phyloP scores from a whole-genome alignment of 2,113 vertebrate species.

The Corapipo altera region DNA sequence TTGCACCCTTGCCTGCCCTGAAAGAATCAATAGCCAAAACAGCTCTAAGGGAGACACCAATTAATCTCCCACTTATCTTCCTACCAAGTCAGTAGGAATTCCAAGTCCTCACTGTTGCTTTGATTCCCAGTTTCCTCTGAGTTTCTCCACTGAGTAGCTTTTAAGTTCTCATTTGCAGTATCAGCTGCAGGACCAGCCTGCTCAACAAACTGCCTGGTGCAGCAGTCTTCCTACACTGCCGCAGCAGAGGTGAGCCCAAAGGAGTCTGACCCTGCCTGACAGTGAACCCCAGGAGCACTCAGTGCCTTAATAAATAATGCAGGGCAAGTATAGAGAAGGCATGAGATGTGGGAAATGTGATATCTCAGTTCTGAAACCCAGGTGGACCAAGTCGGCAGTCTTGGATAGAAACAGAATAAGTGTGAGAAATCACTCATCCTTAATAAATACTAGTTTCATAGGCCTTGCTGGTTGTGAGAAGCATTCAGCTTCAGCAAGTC shows the following conservation, averaged over 20 bases:
- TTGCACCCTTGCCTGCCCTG: neutral
- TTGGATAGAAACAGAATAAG: conserved; percentile 74
- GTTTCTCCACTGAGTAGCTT: neutral
- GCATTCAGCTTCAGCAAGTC: conserved; percentile 72
- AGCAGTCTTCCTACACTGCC: neutral
- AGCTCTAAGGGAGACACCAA: neutral
- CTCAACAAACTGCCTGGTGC: neutral
- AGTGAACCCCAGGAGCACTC: conserved; percentile 47
- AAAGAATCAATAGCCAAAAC: conserved; percentile 1
- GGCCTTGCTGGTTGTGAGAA: conserved; percentile 66
- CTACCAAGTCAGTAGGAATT: neutral
- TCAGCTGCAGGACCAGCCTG: neutral
- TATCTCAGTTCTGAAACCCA: conserved; percentile 76
- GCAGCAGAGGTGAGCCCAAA: conserved; percentile 21
- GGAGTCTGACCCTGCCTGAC: conserved; percentile 42
- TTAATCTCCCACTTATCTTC: conserved; percentile 18
- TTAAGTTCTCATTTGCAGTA: neutral
- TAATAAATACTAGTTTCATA: conserved; percentile 65
- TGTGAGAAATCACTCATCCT: conserved; percentile 83
- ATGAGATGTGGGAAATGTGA: conserved; percentile 74
- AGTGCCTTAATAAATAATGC: conserved; percentile 74
- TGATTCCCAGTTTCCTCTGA: neutral
- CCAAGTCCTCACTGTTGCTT: neutral
- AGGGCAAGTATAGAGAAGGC: conserved; percentile 57
- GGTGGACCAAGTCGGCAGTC: conserved; percentile 70